Conservation (phyloP, 2,113 vertebrate genomes). For the Oryzias melastigma region DNA sequence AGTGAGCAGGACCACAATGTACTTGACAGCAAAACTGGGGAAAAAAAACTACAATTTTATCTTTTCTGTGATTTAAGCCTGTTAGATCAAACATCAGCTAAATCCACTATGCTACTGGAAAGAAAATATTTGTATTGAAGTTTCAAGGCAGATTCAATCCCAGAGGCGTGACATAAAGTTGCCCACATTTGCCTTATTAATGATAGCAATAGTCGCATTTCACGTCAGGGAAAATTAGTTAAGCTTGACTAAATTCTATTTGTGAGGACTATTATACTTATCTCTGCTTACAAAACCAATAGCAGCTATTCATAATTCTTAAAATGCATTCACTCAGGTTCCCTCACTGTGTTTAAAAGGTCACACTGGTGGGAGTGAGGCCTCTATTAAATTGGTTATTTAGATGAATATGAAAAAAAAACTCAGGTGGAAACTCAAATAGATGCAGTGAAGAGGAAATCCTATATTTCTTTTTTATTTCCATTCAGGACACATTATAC, state of each 20-base stretch:
- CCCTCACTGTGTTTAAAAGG: conserved; percentile 6
- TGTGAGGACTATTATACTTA: neutral
- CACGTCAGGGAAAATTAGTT: conserved; percentile 8
- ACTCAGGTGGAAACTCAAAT: conserved; percentile 4
- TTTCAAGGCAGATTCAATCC: neutral
- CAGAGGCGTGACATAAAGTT: neutral
- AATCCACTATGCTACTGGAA: neutral
- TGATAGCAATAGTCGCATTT: conserved; percentile 15
- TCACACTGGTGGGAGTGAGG: conserved; percentile 12
- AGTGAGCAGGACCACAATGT: conserved; percentile 16
- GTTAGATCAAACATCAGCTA: neutral
- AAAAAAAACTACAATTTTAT: no score
- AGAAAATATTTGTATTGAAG: neutral
- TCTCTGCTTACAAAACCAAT: neutral
- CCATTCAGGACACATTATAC: conserved; percentile 9
- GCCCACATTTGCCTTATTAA: conserved; percentile 2
- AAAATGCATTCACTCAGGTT: conserved; percentile 1
- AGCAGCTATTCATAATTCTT: conserved; percentile 5
- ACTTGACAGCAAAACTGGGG: conserved; percentile 9
- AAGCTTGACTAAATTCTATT: conserved; percentile 3
- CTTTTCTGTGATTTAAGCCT: conserved; percentile 5
- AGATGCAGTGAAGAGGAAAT: conserved; percentile 3
- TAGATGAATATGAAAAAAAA: neutral
- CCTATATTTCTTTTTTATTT: conserved; percentile 12
- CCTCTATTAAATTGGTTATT: conserved; percentile 13